Evolutionary conservation across 2,113 vertebrate species (phyloP).

Genomic region (Peromyscus leucopus): DNA sequence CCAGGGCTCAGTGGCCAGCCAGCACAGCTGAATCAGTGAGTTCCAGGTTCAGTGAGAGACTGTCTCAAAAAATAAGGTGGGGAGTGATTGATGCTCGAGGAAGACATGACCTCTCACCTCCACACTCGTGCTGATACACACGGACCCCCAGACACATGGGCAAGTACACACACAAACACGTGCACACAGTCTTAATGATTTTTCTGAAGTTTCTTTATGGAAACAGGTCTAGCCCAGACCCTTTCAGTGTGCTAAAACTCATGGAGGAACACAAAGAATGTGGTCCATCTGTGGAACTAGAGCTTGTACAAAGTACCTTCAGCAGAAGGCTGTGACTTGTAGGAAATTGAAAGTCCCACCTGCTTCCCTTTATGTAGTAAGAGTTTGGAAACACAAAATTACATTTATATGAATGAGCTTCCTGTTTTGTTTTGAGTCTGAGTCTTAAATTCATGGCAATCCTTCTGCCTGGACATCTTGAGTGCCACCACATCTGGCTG

Average conservation of each 20-base stretch:
- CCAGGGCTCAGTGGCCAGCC: too few species aligned
- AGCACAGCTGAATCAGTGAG: too few species aligned
- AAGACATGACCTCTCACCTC: not conserved
- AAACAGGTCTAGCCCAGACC: not conserved
- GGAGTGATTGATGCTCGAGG: not conserved
- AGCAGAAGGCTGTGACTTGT: not conserved
- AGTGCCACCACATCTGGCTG: not conserved
- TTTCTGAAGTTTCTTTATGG: constrained; percentile 54
- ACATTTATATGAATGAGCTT: not conserved
- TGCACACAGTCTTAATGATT: not conserved
- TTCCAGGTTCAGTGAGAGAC: not conserved
- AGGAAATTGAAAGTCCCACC: not conserved
- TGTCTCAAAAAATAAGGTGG: not conserved
- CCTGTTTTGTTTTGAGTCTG: not conserved
- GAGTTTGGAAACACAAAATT: constrained; percentile 27
- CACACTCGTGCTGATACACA: not conserved
- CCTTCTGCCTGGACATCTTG: not conserved
- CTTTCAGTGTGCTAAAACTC: not conserved
- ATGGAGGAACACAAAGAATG: not conserved
- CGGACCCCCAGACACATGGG: not conserved
- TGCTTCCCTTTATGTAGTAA: not conserved
- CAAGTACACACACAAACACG: not conserved
- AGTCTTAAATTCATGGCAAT: not conserved
- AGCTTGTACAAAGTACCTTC: not conserved
- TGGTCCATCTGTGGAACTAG: not conserved